Conservation (phyloP, 23 tunicate species). For the Diplosoma virens region DNA sequence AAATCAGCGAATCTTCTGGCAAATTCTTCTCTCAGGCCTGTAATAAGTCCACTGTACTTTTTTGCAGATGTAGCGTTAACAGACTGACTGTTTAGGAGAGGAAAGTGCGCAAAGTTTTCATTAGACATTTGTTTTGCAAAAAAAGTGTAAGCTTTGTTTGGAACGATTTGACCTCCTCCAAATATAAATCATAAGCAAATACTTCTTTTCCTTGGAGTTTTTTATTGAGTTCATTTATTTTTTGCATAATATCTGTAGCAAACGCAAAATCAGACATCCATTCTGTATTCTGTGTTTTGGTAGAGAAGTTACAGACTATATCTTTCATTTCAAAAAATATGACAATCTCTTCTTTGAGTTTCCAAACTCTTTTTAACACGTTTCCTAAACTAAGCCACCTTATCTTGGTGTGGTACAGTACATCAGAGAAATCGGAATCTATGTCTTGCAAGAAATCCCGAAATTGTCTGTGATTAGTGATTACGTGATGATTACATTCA, state of each 20-base stretch:
- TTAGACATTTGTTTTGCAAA: background rate
- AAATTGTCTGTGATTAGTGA: slow-evolving; percentile 44
- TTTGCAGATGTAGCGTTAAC: background rate
- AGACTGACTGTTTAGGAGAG: background rate
- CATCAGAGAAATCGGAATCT: slow-evolving; percentile 44
- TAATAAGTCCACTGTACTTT: background rate
- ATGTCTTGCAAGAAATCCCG: slow-evolving; percentile 17
- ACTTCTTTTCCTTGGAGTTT: slow-evolving; percentile 14
- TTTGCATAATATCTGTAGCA: slow-evolving; percentile 2
- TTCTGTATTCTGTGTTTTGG: background rate
- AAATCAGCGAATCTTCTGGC: slow-evolving; percentile 1
- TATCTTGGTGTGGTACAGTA: slow-evolving; percentile 21
- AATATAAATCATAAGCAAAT: slow-evolving; percentile 5
- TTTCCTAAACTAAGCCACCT: slow-evolving; percentile 40
- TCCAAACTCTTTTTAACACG: slow-evolving; percentile 19
- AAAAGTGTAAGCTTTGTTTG: background rate
- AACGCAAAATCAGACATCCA: slow-evolving; percentile 6
- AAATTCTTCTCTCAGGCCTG: slow-evolving; percentile 3
- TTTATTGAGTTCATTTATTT: background rate
- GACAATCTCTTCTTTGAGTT: slow-evolving; percentile 27
- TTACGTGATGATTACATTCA: no score
- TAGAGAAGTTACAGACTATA: background rate
- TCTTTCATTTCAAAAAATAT: slow-evolving; percentile 14
- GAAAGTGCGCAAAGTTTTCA: background rate
- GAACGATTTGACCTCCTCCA: background rate